Evolutionary conservation across 2,888 invertebrate species (phyloP), one percentile per base, ranked within the genome.

Genomic region (Abrostola tripartita): DNA sequence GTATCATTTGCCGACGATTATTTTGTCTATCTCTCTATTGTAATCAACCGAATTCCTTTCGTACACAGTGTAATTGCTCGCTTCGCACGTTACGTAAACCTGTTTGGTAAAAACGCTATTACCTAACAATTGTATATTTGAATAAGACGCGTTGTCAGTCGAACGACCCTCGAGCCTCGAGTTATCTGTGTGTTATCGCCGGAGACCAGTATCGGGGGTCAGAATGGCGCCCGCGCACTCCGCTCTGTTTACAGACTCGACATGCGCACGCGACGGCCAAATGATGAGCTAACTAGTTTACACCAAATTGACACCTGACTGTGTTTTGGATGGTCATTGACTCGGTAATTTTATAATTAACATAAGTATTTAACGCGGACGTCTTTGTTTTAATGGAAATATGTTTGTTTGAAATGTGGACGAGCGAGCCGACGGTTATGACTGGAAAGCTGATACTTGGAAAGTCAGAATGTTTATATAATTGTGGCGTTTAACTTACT

Each of bases 201-300:
- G 73, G 64, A 52, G 47, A 74, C 70, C 55, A 79, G 79, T 90
- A 89, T 90, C 91, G 74, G 69, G 87, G 93, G 92, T 92, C 92
- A 90, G 85, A 85, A 85, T 81, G 83, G 83, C 87, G 85, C 82
- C 83, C 84, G 85, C 84, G 85, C 86, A 82, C 85, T 85, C 83
- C 81, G 85, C 73, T 82, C 86, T 89, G 89, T 89, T 91, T 91
- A 88, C 85, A 76, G 79, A 83, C 75, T 64, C 74, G 82, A 87
- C 84, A 83, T 77, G 84, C 83, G 88, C 92, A 92, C 91, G 92
- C 92, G 89, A 82, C 86, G 81, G 81, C 78, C 85, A 89, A 89
- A 91, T 92, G 92, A 88, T 87, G 78, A 79, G 71, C 78, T 58
- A 74, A 80, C 78, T 78, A 79, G 83, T 80, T 82, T 72, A 75